phyloP scores from a whole-genome alignment of 2,888 invertebrate genomes.

The Caenorhabditis sulstoni region DNA sequence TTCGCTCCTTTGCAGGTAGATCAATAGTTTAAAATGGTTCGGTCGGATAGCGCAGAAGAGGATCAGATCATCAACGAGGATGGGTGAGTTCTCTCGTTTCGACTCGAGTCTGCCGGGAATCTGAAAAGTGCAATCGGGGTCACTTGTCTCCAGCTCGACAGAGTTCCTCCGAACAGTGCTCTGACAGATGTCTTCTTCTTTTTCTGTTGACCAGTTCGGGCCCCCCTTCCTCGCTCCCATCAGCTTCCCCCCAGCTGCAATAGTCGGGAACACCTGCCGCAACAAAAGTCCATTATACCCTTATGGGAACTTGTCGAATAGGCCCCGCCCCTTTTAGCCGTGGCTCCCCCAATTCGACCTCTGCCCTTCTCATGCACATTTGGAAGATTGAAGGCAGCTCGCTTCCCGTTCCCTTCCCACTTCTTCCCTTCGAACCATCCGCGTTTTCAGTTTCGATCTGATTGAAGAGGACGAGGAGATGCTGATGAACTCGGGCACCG shows the following conservation, averaged over 20 bases:
- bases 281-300: background rate
- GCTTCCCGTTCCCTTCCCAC: background rate
- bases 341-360: too few relatives aligned
- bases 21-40: conserved; percentile 67
- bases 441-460: conserved; percentile 52
- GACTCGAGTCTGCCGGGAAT: too few relatives aligned
- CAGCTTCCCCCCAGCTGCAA: too few relatives aligned
- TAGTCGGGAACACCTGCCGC: too few relatives aligned
- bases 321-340: conserved; percentile 5
- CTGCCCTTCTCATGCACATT: background rate
- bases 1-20: conserved; percentile 51
- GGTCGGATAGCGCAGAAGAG: conserved; percentile 73
- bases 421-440: background rate
- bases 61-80: conserved; percentile 64
- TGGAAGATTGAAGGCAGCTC: conserved; percentile 1
- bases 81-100: conserved; percentile 36
- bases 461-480: conserved; percentile 63
- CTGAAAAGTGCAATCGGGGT: too few relatives aligned
- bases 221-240: background rate
- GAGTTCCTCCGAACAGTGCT: background rate
- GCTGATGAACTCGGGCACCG: conserved; percentile 49
- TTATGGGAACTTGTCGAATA: background rate
- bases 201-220: background rate
- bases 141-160: too few relatives aligned
- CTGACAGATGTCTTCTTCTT: background rate